Base-by-base conservation (phyloP, 2,888 invertebrate genomes). In the Micropterix aruncella region DNA sequence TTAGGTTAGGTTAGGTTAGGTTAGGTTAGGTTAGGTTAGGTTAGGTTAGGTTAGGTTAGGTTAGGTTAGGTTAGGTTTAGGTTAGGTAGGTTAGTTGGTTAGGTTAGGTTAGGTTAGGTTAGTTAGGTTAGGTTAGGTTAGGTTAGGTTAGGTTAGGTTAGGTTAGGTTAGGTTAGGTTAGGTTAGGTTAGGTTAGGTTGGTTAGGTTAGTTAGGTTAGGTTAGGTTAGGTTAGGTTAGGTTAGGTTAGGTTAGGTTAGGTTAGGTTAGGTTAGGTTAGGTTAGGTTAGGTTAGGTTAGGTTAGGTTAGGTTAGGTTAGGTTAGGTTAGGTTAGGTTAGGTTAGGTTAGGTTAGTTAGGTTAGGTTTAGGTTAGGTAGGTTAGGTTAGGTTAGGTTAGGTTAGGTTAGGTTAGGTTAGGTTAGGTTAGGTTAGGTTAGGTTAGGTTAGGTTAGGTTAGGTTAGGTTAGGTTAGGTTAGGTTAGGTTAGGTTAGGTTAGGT, bases 401-500 rank as follows among this genome's bases (percentile, higher is more conserved):
- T 43, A 44, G 43, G 43, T 44, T 44, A 44, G 43, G 43, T 44
- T 44, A 44, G 39, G 43, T 44, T 44, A 44, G 43, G 43, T 44
- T 44, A 44, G 43, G 43, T 43, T 43, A 43, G 42, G 42, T 42
- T 42, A 18, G 42, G 42, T 42, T 42, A 42, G 42, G 43, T 43
- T 43, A 44, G 43, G 43, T 44, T 44, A 44, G 43, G 43, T 44
- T 44, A 44, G 39, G 43, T 44, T 44, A 44, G 43, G 43, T 44
- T 44, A 44, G 43, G 43, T 44, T 44, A 44, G 43, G 43, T 44
- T 44, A 44, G 43, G 43, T 44, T 44, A 44, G 43, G 43, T 44
- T 44, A 44, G 43, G 43, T 44, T 44, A 44, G 43, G 43, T 44
- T 44, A 44, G 43, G 43, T 44, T 44, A 44, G 43, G 43, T 44